Conservation (phyloP, 2,113 vertebrate species). For the Zosterops hypoxanthus region DNA sequence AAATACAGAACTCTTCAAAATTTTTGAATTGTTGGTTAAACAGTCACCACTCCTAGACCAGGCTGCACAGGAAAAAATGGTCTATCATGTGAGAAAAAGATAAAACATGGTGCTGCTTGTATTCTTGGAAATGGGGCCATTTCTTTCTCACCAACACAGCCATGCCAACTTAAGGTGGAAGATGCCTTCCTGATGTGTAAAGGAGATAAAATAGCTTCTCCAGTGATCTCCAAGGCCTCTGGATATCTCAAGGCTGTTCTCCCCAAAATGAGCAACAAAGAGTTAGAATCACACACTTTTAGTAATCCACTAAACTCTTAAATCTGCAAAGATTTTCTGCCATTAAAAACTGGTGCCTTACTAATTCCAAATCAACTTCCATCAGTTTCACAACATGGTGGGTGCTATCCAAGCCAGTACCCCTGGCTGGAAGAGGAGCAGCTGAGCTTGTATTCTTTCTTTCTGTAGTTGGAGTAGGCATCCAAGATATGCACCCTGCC, state of each 20-base stretch:
- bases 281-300: background rate
- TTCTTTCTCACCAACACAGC: background rate
- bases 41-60: background rate
- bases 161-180: background rate
- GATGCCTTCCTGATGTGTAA: background rate
- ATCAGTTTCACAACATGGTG: background rate
- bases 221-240: background rate
- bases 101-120: fast-evolving
- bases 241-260: background rate
- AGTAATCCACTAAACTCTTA: background rate
- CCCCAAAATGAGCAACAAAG: background rate
- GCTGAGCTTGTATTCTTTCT: background rate
- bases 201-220: background rate
- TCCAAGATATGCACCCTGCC: background rate
- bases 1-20: background rate
- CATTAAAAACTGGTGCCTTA: background rate
- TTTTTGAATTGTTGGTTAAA: background rate
- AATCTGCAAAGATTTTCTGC: background rate
- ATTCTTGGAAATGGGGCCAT: background rate
- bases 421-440: background rate
- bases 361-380: background rate
- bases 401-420: background rate
- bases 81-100: background rate
- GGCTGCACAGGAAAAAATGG: background rate
- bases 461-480: background rate